Evolutionary conservation across 2,888 invertebrate genomes (phyloP), one percentile per base, ranked within the genome.

Genomic region (Drosophila atripex): DNA sequence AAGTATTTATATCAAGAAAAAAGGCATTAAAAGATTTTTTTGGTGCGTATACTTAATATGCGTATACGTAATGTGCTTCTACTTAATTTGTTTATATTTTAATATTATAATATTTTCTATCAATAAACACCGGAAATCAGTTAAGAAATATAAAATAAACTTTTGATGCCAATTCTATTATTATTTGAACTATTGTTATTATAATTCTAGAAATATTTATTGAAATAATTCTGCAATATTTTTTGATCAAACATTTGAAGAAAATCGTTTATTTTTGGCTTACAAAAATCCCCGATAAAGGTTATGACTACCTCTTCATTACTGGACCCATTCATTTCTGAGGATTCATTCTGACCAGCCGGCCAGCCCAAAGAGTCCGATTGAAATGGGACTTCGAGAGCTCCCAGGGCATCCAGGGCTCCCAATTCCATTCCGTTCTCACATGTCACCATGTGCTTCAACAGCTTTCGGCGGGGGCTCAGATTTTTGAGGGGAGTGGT

Each of bases 381-480:
- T 82, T 82, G 71, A 80, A 78, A 70, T 54, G 64, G 61, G 75
- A 43, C 54, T 50, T 47, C 47, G 52, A 61, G 35, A 35, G 7
- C 32, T 50, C 52, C 50, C 54, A 61, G 35, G n/a, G 14, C 32
- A 32, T 35, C 35, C 73, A 60, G 52, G 65, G 32, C 35, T 30
- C 23, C 63, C 46, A 61, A 71, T 73, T 66, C 41, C 59, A 68
- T 52, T 65, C 46, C 57, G 53, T 47, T 63, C 57, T 64, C 59
- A 71, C 84, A 80, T 84, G 78, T 79, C 87, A 82, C 63, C 78
- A 75, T 71, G 73, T 77, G 78, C 71, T 69, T 73, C 80, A 86
- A 75, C 85, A 84, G 87, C 87, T 86, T 80, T 86, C 75, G 71
- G 77, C 75, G 65, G 63, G 57, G 63, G 43, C 50, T 54, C 71